A percentile compares a stretch with the other conserved stretches of the same genome.
Conservation (phyloP, 1,140 invertebrate genomes). For the Caenorhabditis remanei region DNA sequence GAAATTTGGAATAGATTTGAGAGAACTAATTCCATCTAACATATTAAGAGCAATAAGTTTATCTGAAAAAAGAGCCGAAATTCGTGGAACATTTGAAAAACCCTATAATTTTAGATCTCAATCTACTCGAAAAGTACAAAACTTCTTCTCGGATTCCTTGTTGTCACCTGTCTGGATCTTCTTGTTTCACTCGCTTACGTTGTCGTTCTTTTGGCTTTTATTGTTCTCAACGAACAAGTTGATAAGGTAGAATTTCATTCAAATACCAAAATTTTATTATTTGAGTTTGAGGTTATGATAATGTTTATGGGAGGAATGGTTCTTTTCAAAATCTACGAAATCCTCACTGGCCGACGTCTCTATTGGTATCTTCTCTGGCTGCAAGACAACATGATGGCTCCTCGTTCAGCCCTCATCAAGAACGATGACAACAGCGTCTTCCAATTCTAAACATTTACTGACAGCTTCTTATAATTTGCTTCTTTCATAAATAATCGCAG, state of each 20-base stretch:
- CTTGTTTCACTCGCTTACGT: conserved; percentile 36
- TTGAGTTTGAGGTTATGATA: not conserved
- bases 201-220: conserved; percentile 24
- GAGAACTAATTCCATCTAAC: too few species aligned
- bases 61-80: too few species aligned
- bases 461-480: not conserved
- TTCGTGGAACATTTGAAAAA: not conserved
- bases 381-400: conserved; percentile 46
- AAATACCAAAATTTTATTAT: not conserved
- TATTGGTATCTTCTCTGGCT: conserved; percentile 51
- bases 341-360: conserved; percentile 21
- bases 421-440: conserved; percentile 48
- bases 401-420: conserved; percentile 6
- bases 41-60: too few species aligned
- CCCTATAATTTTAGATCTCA: conserved; percentile 6
- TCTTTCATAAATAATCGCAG: not conserved
- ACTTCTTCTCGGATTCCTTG: conserved; percentile 28
- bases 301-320: conserved; percentile 52
- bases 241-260: not conserved
- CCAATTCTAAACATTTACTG: not conserved
- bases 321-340: conserved; percentile 35
- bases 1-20: not conserved
- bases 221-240: conserved; percentile 32
- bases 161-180: conserved; percentile 27
- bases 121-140: conserved; percentile 45